A percentile compares a stretch with the other conserved stretches of the same genome.
These are phyloP conservation scores for Choloepus hoffmanni DNA, from an alignment of 2,113 vertebrate species.

Conservation along the genomic window DNA sequence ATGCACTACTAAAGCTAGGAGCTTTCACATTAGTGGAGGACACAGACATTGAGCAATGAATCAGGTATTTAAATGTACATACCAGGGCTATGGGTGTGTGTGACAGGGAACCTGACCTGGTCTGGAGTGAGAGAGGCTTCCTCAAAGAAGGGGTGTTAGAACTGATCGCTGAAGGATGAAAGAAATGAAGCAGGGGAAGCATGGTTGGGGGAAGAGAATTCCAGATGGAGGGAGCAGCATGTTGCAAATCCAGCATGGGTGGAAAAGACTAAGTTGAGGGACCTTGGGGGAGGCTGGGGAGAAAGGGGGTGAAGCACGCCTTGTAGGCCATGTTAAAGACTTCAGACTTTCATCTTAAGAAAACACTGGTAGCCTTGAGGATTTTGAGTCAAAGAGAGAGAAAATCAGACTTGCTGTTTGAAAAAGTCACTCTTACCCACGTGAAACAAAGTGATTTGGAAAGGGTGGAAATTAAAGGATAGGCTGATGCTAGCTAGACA, in stretches of 20 bases:
- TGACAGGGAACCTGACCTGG: too few relatives aligned
- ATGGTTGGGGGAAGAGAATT: background rate
- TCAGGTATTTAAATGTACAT: background rate
- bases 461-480: background rate
- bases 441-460: constrained; percentile 16
- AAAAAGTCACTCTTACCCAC: background rate
- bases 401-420: background rate
- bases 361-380: background rate
- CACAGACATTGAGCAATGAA: background rate
- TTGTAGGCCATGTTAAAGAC: background rate
- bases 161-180: background rate
- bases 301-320: background rate
- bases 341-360: background rate
- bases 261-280: background rate
- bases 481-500: background rate
- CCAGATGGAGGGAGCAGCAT: background rate
- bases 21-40: background rate
- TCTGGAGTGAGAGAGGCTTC: background rate
- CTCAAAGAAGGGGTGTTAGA: background rate
- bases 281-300: background rate
- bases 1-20: background rate
- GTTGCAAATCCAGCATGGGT: background rate
- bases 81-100: too few relatives aligned
- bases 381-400: background rate
- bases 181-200: background rate